Evolutionary conservation across 2,888 invertebrate genomes (phyloP).

Genomic region (Tachystola acroxantha): DNA sequence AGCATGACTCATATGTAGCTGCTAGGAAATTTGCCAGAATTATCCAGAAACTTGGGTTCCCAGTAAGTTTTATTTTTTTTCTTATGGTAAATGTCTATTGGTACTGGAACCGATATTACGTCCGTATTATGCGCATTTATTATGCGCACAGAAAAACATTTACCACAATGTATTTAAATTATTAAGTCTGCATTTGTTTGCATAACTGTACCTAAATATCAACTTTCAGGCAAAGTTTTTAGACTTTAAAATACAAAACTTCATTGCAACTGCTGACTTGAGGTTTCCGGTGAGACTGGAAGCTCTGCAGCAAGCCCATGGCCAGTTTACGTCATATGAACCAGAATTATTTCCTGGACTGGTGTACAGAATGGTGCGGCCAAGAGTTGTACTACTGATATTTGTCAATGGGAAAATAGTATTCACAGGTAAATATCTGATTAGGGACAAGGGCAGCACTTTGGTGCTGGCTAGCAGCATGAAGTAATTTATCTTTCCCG

Average conservation of each 20-base stretch:
- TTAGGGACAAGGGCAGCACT: too few relatives aligned
- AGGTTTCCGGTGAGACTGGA: conserved; percentile 86
- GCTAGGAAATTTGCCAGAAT: conserved; percentile 90
- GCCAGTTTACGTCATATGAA: conserved; percentile 93
- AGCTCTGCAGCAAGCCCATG: conserved; percentile 85
- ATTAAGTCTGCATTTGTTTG: too few relatives aligned
- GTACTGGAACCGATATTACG: too few relatives aligned
- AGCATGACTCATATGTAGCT: conserved; percentile 86
- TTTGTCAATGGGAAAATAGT: conserved; percentile 99
- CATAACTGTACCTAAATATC: too few relatives aligned
- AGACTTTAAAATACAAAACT: conserved; percentile 88
- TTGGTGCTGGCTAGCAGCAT: neutral
- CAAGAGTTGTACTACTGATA: conserved; percentile 96
- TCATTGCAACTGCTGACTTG: conserved; percentile 86
- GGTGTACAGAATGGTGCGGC: conserved; percentile 98
- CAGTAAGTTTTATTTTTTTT: conserved; percentile 79
- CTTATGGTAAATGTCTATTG: too few relatives aligned
- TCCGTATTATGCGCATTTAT: too few relatives aligned
- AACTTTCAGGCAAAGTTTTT: conserved; percentile 83
- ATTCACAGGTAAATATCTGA: conserved; percentile 84
- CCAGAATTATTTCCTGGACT: conserved; percentile 99
- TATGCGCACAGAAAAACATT: too few relatives aligned
- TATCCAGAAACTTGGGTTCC: conserved; percentile 88
- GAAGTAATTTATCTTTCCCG: too few relatives aligned
- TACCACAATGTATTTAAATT: too few relatives aligned